Conservation (phyloP, 1,140 invertebrate genomes). For the Grapholita molesta region DNA sequence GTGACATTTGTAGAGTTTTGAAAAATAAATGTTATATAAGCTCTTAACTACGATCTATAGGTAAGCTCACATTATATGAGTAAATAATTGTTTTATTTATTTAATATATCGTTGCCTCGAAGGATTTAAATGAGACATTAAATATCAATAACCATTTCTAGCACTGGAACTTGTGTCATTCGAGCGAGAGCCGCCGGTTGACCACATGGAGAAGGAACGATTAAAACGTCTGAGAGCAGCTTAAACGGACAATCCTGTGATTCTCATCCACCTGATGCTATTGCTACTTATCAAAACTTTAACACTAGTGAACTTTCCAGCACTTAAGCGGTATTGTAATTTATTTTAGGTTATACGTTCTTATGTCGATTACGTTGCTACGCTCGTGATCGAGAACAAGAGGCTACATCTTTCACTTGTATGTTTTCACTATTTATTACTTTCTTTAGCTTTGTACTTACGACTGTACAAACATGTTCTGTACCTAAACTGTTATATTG, state of each 20-base stretch:
- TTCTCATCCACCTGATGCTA: slow-evolving; percentile 15
- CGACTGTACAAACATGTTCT: not conserved
- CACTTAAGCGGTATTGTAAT: not conserved
- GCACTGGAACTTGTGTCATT: slow-evolving; percentile 68
- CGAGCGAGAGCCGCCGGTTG: slow-evolving; percentile 68
- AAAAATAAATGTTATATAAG: too few relatives aligned
- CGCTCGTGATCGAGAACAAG: not conserved
- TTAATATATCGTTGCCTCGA: too few relatives aligned
- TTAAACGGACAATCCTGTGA: slow-evolving; percentile 27
- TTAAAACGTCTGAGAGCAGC: slow-evolving; percentile 63
- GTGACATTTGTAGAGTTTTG: too few relatives aligned
- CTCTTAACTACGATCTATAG: too few relatives aligned
- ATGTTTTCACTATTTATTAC: not conserved
- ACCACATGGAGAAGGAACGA: slow-evolving; percentile 71
- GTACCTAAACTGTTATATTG: too few relatives aligned
- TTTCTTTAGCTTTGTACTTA: not conserved
- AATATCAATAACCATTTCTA: slow-evolving; percentile 38
- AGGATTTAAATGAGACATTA: too few relatives aligned
- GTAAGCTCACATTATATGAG: too few relatives aligned
- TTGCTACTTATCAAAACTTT: slow-evolving; percentile 1
- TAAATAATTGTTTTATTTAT: too few relatives aligned
- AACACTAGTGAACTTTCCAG: not conserved
- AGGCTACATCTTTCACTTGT: not conserved
- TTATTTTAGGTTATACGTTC: not conserved
- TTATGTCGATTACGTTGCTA: not conserved